A percentile compares a stretch with the other conserved stretches of the same genome.
Conservation (phyloP, 2,797 vertebrate genomes). For the Chromis chromis region DNA sequence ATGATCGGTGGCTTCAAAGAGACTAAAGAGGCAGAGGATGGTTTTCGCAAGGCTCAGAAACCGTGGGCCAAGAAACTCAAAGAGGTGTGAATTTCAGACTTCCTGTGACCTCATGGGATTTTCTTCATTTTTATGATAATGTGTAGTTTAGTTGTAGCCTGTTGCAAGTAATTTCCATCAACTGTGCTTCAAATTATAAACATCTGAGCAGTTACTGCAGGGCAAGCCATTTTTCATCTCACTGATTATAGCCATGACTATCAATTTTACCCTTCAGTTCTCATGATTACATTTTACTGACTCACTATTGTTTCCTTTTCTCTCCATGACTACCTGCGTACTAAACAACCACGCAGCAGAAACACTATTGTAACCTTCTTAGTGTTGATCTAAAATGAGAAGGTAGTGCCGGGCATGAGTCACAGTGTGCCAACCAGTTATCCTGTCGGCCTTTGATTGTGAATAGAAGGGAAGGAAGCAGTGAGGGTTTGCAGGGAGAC, state of each 20-base stretch:
- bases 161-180: neutral
- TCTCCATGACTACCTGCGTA: slow-evolving; percentile 48
- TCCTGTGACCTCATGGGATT: neutral
- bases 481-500: slow-evolving; percentile 3
- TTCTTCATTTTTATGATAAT: neutral
- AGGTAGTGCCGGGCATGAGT: neutral
- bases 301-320: slow-evolving; percentile 36
- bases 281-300: slow-evolving; percentile 54
- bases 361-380: slow-evolving; percentile 6
- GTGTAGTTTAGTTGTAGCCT: no score
- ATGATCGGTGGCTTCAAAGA: slow-evolving; percentile 99
- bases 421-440: slow-evolving; percentile 18
- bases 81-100: slow-evolving; percentile 86
- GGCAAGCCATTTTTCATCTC: slow-evolving; percentile 11
- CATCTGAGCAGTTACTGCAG: neutral
- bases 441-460: slow-evolving; percentile 35
- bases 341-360: slow-evolving; percentile 40
- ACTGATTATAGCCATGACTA: slow-evolving; percentile 11
- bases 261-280: slow-evolving; percentile 56
- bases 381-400: slow-evolving; percentile 6
- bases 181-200: slow-evolving; percentile 4
- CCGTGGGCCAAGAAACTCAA: slow-evolving; percentile 99
- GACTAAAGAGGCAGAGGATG: slow-evolving; percentile 96
- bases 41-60: slow-evolving; percentile 98
- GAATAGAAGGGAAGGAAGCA: slow-evolving; percentile 48